Base-by-base conservation (phyloP, 1,140 invertebrate species). In the Cotesia chilonis region DNA sequence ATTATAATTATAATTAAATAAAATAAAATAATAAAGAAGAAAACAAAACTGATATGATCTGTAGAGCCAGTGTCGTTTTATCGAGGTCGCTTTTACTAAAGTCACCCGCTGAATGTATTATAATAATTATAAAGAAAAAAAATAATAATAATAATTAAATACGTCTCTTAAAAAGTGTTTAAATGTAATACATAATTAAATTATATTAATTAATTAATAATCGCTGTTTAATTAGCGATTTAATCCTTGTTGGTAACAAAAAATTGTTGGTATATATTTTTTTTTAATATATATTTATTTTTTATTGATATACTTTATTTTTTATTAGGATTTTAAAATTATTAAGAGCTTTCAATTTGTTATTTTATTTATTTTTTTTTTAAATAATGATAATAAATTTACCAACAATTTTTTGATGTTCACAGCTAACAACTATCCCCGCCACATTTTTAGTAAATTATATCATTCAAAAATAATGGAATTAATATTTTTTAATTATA, bases 1-100 rank as follows among this genome's bases (percentile, higher is more conserved):
- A 7, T 17, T 9, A n/a, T 47, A 47, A 47, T 47, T 47, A 59
- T 14, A 10, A 7, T 17, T 9, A 14, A 59, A 1, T 17, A 59
- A 35, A 35, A 35, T 35, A 61, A 61, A 61, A 61, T 61, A 20
- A 61, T 61, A 28, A 10, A 10, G 5, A 20, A 61, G 4, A 17
- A 61, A 61, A 61, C 17, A 28, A 28, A 28, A 28, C 28, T 28
- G 28, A 28, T 28, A 28, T 28, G 79, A 83, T 84, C 81, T 84
- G 82, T 84, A 84, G 81, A 77, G 78, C 82, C 80, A 83, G 80
- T 84, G 80, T 83, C 41, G 41, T 79, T 78, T 83, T 80, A 79
- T 83, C 78, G 83, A 83, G 80, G 75, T 83, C 75, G 83, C 82
- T 84, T 84, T 78, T 82, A 81, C 75, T 66, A 70, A 17, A 36